Base-by-base conservation (phyloP, 2,797 vertebrate species). In the Cossypha heuglini region DNA sequence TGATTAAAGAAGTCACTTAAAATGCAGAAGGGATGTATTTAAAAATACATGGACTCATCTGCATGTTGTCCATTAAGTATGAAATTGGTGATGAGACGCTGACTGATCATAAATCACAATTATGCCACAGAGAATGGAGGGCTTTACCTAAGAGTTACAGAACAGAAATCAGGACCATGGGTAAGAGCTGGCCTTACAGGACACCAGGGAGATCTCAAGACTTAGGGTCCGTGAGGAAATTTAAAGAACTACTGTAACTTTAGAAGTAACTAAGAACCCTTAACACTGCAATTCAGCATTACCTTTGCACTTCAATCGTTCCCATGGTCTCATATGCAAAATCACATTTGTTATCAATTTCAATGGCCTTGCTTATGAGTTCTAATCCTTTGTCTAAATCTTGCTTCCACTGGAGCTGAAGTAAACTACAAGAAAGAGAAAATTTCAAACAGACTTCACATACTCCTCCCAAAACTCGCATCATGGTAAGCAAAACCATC, bases 311-410 rank as follows among this genome's bases (percentile, higher is more conserved):
- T 98, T 99, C 99, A 93, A 99, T 99, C 95, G 99, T 99, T 97
- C 99, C 99, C 99, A 99, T 99, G 26, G 99, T 99, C 98, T 99
- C 99, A 54, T 99, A 99, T 18, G 99, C 99, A 98, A 99, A 99
- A 97, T 99, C 99, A 97, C 99, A 99, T 97, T 99, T 99, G 98
- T 99, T 99, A 97, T 99, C 99, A 26, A 99, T 99, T 97, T 99
- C 99, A 92, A 99, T 99, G 72, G 99, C 99, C 97, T 99, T 99
- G 97, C 99, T 98, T 98, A 99, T 99, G 91, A 99, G 99, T 49
- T 99, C 99, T 87, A 99, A 98, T 43, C 99, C 99, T 97, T 98
- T 98, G 94, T 99, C 99, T 58, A 99, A 98, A 97, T 99, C 99
- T 96, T 99, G 99, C 95, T 99, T 99, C 99, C 99, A 99, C 84